Base-by-base conservation (phyloP, 2,113 vertebrate species). In the Chloropsis hardwickii region DNA sequence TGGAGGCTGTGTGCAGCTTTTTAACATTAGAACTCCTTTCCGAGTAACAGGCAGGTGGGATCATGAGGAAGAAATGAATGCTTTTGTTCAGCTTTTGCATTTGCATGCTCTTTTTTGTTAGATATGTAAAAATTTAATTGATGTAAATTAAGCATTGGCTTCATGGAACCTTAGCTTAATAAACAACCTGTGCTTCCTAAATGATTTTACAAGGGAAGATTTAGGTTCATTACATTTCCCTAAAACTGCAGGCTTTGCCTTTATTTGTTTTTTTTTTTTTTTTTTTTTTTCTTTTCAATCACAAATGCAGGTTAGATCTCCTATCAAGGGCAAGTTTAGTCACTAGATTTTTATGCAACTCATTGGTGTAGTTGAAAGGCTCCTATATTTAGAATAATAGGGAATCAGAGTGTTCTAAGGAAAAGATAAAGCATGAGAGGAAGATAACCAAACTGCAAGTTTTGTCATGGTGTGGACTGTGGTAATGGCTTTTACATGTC, bases 241-340 rank as follows among this genome's bases (percentile, higher is more conserved):
- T 60, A 51, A 50, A 76, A 29, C 4, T 0, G 0, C 1, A 4
- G 19, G 5, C 1, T 54, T 80, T 53, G 5, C 5, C 5, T 14
- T n/a, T n/a, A n/a, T n/a, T n/a, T n/a, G n/a, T n/a, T n/a, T n/a
- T n/a, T n/a, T n/a, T n/a, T n/a, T n/a, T 64, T n/a, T 9, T 25
- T 11, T 39, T 17, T 50, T 23, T 22, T 7, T 8, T 27, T 17
- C 9, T 48, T 29, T 70, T 31, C 3, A 4, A 10, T 57, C 16
- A 37, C 25, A 57, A 57, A 51, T 51, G 8, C 13, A 47, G 13
- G 5, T 60, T n/a, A 53, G 31, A 22, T 61, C 31, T 57, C 9
- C 24, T 39, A 13, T 51, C 19, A 39, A 71, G 35, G 21, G 5
- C 0, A 1, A 47, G 7, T 57, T 74, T 29, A 62, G 19, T 35